Evolutionary conservation across 2,113 vertebrate species (phyloP).

Genomic region (Stigmatopora nigra): DNA sequence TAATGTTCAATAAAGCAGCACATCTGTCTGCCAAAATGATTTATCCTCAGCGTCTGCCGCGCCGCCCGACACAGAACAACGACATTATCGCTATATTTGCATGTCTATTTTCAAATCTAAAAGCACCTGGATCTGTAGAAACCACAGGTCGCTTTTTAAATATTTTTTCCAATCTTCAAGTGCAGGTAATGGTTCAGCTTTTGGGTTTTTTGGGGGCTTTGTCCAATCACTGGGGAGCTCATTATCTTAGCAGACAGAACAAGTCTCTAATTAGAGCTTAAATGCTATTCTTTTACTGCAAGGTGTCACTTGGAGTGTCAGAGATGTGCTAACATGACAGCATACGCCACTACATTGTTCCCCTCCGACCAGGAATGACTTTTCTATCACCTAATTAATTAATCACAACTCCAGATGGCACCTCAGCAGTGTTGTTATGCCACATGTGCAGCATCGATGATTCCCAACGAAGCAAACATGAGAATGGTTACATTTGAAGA

Average conservation of each 20-base stretch:
- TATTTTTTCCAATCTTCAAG: constrained; percentile 28
- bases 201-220: constrained; percentile 26
- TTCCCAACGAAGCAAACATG: background rate
- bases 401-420: constrained; percentile 35
- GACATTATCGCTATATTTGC: constrained; percentile 9
- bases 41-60: background rate
- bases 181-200: constrained; percentile 30
- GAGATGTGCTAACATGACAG: constrained; percentile 41
- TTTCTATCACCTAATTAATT: constrained; percentile 41
- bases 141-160: constrained; percentile 23
- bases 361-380: constrained; percentile 19
- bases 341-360: background rate
- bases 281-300: constrained; percentile 36
- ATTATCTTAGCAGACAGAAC: constrained; percentile 51
- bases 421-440: constrained; percentile 6
- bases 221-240: constrained; percentile 43
- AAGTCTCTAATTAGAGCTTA: constrained; percentile 53
- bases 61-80: background rate
- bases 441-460: background rate
- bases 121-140: constrained; percentile 35
- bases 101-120: constrained; percentile 17
- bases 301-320: constrained; percentile 21
- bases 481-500: background rate
- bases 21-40: constrained; percentile 5
- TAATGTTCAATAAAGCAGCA: constrained; percentile 19